Conservation (phyloP, 2,888 invertebrate species). For the Erebia palarica region DNA sequence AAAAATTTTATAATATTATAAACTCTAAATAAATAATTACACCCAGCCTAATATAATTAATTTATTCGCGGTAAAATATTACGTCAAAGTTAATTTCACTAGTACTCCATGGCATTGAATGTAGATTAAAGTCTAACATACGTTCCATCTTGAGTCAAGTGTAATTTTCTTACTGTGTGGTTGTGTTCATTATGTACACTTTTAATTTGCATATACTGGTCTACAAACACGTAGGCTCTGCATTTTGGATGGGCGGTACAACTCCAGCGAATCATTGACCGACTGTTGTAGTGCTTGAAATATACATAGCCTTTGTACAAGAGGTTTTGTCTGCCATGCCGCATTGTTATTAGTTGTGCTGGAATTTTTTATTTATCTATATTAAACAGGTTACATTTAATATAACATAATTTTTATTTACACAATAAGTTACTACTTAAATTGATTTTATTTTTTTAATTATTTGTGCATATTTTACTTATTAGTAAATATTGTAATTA, state of each 20-base stretch:
- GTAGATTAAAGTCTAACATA: conserved; percentile 32
- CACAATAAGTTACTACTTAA: neutral
- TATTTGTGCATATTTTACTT: too few relatives aligned
- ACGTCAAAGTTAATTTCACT: too few relatives aligned
- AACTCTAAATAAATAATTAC: too few relatives aligned
- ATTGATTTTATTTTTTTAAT: too few relatives aligned
- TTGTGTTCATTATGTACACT: conserved; percentile 33
- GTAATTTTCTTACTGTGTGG: conserved; percentile 32
- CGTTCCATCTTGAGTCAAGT: conserved; percentile 31
- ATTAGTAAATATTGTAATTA: too few relatives aligned
- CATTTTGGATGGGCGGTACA: conserved; percentile 50
- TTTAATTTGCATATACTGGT: conserved; percentile 40
- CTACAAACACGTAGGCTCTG: conserved; percentile 43
- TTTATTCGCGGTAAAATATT: too few relatives aligned
- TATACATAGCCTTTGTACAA: conserved; percentile 27
- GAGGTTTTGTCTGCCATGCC: neutral
- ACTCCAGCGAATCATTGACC: conserved; percentile 41
- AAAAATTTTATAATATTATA: too few relatives aligned
- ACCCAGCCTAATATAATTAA: too few relatives aligned
- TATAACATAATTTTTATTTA: neutral
- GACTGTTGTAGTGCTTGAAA: conserved; percentile 43
- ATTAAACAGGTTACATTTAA: neutral
- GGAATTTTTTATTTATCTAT: conserved; percentile 19
- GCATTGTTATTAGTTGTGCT: conserved; percentile 7
- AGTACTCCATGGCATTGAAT: too few relatives aligned